These are phyloP conservation scores for Gallinago solitaria DNA, from an alignment of 2,797 vertebrate genomes.

Conservation along the genomic window DNA sequence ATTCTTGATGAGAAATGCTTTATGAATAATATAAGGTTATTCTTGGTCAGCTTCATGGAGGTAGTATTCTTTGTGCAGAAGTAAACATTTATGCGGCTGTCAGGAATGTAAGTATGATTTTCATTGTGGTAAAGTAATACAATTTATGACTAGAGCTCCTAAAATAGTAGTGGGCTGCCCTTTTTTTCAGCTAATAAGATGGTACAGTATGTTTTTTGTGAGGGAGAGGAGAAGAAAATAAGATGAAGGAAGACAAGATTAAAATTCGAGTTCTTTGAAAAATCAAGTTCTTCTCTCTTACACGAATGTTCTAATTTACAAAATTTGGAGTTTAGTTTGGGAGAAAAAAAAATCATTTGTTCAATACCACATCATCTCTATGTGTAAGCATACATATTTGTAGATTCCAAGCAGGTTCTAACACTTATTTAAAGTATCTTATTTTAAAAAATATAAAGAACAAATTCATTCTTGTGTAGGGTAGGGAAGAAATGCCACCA, in stretches of 20 bases:
- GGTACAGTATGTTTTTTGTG: not conserved
- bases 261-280: not conserved
- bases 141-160: not conserved
- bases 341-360: not conserved
- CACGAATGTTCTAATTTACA: not conserved
- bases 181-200: not conserved
- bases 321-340: not conserved
- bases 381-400: not conserved
- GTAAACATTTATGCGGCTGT: not conserved
- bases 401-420: not conserved
- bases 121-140: not conserved
- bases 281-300: not conserved
- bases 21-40: not conserved
- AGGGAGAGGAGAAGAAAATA: not conserved
- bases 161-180: not conserved
- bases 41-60: not conserved
- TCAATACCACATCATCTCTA: not conserved
- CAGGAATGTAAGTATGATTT: not conserved
- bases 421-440: not conserved
- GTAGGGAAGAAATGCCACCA: not conserved
- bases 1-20: not conserved
- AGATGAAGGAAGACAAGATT: not conserved
- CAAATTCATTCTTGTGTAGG: not conserved
- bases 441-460: not conserved
- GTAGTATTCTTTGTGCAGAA: not conserved